These are phyloP conservation scores for Pangasius sanitwongsei DNA, from an alignment of 2,797 vertebrate genomes.

Conservation along the genomic window DNA sequence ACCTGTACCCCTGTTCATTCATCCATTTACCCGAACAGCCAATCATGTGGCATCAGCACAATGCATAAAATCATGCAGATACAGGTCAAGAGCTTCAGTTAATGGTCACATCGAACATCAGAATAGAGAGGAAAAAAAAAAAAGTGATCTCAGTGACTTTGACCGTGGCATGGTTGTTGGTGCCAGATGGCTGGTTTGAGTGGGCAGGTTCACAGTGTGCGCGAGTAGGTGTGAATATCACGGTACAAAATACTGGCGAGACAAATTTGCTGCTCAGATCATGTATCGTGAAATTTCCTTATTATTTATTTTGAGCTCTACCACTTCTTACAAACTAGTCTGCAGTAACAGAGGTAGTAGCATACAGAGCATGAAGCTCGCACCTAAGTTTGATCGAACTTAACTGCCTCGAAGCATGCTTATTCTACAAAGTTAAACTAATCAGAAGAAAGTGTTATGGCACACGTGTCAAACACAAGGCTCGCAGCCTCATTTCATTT, in stretches of 20 bases:
- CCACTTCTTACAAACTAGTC: not conserved
- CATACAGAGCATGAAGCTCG: not conserved
- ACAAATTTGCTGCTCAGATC: constrained; percentile 1
- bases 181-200: constrained; percentile 26
- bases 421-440: not conserved
- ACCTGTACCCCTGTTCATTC: not conserved
- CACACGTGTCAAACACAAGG: not conserved
- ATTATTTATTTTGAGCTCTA: not conserved
- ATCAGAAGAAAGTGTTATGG: not conserved
- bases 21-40: no score
- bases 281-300: not conserved
- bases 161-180: not conserved
- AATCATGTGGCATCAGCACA: not conserved
- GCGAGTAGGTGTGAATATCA: not conserved
- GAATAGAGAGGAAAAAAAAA: not conserved
- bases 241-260: not conserved
- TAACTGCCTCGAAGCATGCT: not conserved
- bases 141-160: constrained; percentile 6
- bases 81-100: not conserved
- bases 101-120: not conserved
- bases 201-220: constrained; percentile 30
- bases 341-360: not conserved
- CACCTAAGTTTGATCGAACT: no score
- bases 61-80: no score
- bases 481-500: not conserved